Base-by-base conservation (phyloP, 1,140 invertebrate genomes). In the Drosophila ambigua region DNA sequence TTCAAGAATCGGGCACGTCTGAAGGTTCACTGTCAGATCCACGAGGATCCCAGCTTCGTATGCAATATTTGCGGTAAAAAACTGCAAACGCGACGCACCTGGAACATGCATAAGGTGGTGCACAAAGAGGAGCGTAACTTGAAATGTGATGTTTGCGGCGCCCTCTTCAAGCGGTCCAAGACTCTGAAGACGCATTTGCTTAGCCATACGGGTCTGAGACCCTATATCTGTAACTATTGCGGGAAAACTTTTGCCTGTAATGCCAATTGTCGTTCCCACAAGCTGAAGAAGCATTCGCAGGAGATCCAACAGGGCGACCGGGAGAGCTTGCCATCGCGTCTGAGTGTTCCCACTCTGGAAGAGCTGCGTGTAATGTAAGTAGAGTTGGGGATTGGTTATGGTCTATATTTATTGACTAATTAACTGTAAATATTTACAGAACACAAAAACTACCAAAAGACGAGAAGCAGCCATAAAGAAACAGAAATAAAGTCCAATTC, bases 191-290 rank as follows among this genome's bases (percentile, higher is more conserved):
- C 91, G 44, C 92, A 93, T 58, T 52, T 92, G 41, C 91, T 92
- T 3, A 72, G 92, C 8, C 93, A 93, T 55, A 92, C 92, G 0
- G 93, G 93, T 0, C 55, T 92, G 39, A 72, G 92, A 6, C 93
- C 93, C 0, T 93, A 93, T 55, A 75, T 87, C 0, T 93, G 93
- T 65, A 90, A 90, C 26, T 93, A 92, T 71, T 93, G 93, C 51
- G 83, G 90, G 0, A 90, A 92, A 59, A 91, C 92, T 0, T 93
- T 93, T 72, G 92, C 93, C 7, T 93, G 93, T 66, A 92, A 92
- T 41, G 91, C 92, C 5, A 93, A 93, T 66, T 93, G 92, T 74
- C 84, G 93, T 8, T 89, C 92, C 13, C 93, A 93, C 64, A 93
- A 93, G 65, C 66, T 90, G 8, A 91, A 93, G 13, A 91, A 92